phyloP scores from a whole-genome alignment of 2,797 vertebrate genomes.

The Prionace glauca region DNA sequence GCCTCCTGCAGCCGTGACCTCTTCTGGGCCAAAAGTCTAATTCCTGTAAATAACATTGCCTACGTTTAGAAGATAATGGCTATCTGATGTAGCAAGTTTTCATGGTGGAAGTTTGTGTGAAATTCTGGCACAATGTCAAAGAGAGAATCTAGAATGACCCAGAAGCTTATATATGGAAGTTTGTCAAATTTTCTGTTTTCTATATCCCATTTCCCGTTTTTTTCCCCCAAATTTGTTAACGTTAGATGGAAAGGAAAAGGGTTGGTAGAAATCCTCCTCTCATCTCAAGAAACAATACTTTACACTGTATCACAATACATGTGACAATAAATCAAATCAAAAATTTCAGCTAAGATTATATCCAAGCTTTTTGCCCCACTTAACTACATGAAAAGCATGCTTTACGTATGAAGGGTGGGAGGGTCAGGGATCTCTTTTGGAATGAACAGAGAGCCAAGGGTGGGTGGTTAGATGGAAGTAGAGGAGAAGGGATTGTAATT shows the following conservation, averaged over 20 bases:
- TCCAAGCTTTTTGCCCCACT: background rate
- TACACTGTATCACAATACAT: too few species aligned
- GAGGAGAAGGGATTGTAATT: background rate
- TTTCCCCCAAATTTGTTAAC: background rate
- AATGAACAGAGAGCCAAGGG: background rate
- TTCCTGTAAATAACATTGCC: background rate
- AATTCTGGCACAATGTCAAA: background rate
- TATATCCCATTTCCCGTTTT: background rate
- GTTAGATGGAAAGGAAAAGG: background rate
- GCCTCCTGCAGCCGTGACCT: background rate
- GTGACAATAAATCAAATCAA: too few species aligned
- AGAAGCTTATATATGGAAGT: background rate
- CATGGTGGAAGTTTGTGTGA: background rate
- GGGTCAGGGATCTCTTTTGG: background rate
- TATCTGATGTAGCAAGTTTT: background rate
- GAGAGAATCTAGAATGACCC: background rate
- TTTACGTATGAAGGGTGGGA: background rate
- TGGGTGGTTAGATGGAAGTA: background rate
- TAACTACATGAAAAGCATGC: background rate
- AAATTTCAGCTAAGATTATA: background rate
- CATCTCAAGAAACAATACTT: background rate
- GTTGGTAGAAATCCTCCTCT: background rate
- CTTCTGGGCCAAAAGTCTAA: too few species aligned
- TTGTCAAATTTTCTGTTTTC: background rate
- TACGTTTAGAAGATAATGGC: background rate